Evolutionary conservation across 2,113 vertebrate genomes (phyloP).

Genomic region (Camelus bactrianus): DNA sequence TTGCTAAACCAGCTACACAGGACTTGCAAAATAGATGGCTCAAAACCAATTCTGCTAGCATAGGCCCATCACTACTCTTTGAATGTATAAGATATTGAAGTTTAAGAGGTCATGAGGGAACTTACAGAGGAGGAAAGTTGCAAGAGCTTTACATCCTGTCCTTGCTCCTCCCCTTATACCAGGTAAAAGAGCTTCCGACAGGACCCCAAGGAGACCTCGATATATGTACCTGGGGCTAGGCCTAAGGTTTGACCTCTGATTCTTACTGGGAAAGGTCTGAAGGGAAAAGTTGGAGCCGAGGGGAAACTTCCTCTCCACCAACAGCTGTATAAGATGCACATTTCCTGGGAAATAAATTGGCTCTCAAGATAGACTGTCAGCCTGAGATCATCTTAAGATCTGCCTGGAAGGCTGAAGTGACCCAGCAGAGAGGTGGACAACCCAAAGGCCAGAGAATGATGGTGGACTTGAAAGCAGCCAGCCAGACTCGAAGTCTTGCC

Average conservation of each 20-base stretch:
- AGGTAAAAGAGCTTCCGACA: neutral
- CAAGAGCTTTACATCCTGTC: neutral
- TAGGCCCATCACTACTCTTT: neutral
- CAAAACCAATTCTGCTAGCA: conserved; percentile 20
- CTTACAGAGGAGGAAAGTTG: neutral
- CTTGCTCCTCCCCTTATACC: neutral
- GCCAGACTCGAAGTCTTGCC: neutral
- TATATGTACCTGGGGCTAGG: neutral
- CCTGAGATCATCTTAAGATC: neutral
- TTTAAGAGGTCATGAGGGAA: neutral
- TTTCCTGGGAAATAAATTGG: neutral
- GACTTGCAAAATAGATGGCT: conserved; percentile 33
- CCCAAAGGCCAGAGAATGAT: neutral
- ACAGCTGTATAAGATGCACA: neutral
- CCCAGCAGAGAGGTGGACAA: neutral
- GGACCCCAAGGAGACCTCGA: neutral
- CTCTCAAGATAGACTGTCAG: neutral
- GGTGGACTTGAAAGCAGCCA: neutral
- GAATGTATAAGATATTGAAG: neutral
- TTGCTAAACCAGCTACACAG: conserved; percentile 52
- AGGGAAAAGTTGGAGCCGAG: neutral
- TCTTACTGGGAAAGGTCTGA: neutral
- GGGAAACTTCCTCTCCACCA: rapidly evolving
- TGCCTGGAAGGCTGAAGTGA: neutral
- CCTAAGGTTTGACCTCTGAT: neutral